These are phyloP conservation scores for Lophius americanus DNA, from an alignment of 2,797 vertebrate species.

Conservation along the genomic window DNA sequence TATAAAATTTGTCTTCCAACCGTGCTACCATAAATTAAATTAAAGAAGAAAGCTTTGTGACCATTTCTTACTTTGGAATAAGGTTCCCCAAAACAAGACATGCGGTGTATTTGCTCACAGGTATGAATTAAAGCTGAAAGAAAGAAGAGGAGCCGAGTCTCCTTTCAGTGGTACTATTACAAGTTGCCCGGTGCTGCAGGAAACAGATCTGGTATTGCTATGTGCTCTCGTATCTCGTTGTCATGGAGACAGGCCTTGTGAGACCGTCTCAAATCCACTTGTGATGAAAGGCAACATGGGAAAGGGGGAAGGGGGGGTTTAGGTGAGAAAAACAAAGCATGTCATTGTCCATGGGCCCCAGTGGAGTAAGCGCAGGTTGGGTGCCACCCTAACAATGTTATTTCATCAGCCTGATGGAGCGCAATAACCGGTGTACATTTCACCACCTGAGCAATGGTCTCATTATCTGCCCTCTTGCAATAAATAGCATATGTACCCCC, in stretches of 20 bases:
- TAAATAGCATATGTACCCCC: constrained; percentile 65
- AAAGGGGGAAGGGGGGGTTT: constrained; percentile 22
- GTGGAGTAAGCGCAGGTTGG: constrained; percentile 55
- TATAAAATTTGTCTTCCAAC: constrained; percentile 2
- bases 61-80: neutral
- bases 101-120: neutral
- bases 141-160: constrained; percentile 15
- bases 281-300: constrained; percentile 70
- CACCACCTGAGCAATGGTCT: constrained; percentile 76
- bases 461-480: constrained; percentile 66
- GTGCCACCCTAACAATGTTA: constrained; percentile 66
- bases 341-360: constrained; percentile 60
- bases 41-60: neutral
- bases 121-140: constrained; percentile 7
- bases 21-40: constrained; percentile 5
- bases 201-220: constrained; percentile 58
- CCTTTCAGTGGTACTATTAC: constrained; percentile 42
- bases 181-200: constrained; percentile 43
- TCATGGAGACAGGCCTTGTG: constrained; percentile 74
- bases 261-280: constrained; percentile 68
- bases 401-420: constrained; percentile 75
- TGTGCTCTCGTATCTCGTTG: constrained; percentile 56
- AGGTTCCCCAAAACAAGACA: constrained; percentile 4
- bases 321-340: constrained; percentile 75
- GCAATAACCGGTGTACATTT: constrained; percentile 75